Base-by-base conservation (phyloP, 2,888 invertebrate genomes). In the Nemurella pictetii region DNA sequence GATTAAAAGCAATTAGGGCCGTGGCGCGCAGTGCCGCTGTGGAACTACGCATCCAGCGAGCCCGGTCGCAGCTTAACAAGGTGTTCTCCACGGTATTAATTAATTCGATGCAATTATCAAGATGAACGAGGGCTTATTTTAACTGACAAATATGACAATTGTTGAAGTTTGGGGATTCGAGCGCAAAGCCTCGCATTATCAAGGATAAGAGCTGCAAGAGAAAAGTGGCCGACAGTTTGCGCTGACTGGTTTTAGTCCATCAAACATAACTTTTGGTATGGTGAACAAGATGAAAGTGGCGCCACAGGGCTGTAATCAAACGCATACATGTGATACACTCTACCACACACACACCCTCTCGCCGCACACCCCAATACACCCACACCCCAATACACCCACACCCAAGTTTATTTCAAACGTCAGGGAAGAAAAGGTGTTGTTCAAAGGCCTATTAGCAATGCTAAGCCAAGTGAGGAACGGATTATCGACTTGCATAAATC, bases 361-460 rank as follows among this genome's bases (percentile, higher is more conserved):
- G 32, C 32, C 32, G 9, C 32, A 32, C 55, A 55, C 55, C 9
- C 20, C 9, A 55, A 3, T 55, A 55, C 55, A 12, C 20, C 20
- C 55, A 15, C 9, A 55, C 55, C 55, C 32, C 55, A 55, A 3
- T 55, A 55, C 55, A 12, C 20, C 20, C 55, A 15, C 9, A 55
- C 55, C 55, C 32, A n/a, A n/a, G n/a, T n/a, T n/a, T n/a, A n/a
- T n/a, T n/a, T n/a, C 55, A 55, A 55, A 20, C 20, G 55, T 12
- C 55, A 20, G 55, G 5, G 9, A 55, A 55, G 55, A 55, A 55
- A 55, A 55, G 9, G 75, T 75, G 27, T n/a, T n/a, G n/a, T 26
- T 28, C 78, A 78, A n/a, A 30, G 28, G 78, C 29, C 78, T 78
- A 27, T 78, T 78, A 78, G 30, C 78, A 30, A 7, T 78, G 78